phyloP scores from a whole-genome alignment of 2,888 invertebrate genomes.

The Yponomeuta evonymella region DNA sequence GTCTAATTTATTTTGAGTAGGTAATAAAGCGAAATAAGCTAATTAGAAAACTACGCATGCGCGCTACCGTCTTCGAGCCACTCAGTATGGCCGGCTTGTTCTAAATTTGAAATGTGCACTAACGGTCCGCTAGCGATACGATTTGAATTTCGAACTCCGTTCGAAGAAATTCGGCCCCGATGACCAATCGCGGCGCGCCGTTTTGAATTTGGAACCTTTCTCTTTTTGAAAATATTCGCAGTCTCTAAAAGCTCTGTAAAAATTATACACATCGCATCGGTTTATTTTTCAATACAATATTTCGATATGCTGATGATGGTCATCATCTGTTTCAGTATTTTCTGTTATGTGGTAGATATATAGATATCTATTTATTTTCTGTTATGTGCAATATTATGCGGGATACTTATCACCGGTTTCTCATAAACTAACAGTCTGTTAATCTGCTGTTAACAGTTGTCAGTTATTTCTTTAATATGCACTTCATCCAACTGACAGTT shows the following conservation, averaged over 20 bases:
- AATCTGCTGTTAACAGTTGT: no score
- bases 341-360: no score
- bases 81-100: constrained; percentile 71
- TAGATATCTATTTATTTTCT: no score
- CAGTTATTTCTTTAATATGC: no score
- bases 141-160: constrained; percentile 61
- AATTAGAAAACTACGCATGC: constrained; percentile 66
- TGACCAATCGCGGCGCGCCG: constrained; percentile 38
- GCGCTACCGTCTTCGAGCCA: constrained; percentile 22
- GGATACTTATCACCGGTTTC: no score
- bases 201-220: constrained; percentile 54
- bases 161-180: constrained; percentile 64
- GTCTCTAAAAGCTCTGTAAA: background rate
- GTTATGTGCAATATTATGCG: no score
- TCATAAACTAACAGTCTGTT: no score
- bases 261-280: no score
- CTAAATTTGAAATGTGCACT: constrained; percentile 74
- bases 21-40: constrained; percentile 65
- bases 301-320: no score
- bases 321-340: no score
- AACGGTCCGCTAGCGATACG: constrained; percentile 64
- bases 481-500: no score
- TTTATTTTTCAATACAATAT: no score
- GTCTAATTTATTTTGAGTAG: constrained; percentile 43
- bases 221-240: constrained; percentile 39